Evolutionary conservation across 2,113 vertebrate species (phyloP).

Genomic region (Platichthys stellatus): DNA sequence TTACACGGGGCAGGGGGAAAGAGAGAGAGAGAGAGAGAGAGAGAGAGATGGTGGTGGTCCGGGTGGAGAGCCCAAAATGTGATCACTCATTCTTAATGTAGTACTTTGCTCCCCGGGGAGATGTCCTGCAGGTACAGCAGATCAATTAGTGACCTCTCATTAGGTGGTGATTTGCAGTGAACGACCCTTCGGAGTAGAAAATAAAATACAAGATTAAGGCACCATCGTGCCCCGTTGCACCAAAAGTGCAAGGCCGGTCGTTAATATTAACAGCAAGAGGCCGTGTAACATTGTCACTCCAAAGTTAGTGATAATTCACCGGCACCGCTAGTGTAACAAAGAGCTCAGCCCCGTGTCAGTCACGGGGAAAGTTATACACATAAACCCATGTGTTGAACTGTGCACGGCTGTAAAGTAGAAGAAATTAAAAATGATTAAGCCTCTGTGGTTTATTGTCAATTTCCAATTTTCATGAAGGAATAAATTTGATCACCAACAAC

Average conservation of each 20-base stretch:
- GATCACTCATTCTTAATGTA: constrained; percentile 45
- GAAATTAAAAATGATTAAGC: background rate
- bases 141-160: constrained; percentile 81
- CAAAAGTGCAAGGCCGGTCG: constrained; percentile 26
- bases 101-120: constrained; percentile 41
- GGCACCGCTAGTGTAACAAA: constrained; percentile 1
- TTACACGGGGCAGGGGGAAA: constrained; percentile 38
- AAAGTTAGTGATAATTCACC: constrained; percentile 31
- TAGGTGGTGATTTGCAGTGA: constrained; percentile 70
- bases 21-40: background rate
- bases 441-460: background rate
- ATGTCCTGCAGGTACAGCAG: constrained; percentile 68
- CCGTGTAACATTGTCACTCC: background rate
- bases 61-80: constrained; percentile 15
- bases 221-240: constrained; percentile 45
- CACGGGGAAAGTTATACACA: background rate
- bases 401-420: background rate
- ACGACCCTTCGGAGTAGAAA: constrained; percentile 56
- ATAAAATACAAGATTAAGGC: constrained; percentile 46
- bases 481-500: background rate
- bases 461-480: background rate
- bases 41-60: background rate
- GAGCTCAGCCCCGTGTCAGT: background rate
- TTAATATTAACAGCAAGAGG: constrained; percentile 43
- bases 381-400: background rate